phyloP scores from a whole-genome alignment of 2,888 invertebrate species.

The Tromatobia lineatoria region DNA sequence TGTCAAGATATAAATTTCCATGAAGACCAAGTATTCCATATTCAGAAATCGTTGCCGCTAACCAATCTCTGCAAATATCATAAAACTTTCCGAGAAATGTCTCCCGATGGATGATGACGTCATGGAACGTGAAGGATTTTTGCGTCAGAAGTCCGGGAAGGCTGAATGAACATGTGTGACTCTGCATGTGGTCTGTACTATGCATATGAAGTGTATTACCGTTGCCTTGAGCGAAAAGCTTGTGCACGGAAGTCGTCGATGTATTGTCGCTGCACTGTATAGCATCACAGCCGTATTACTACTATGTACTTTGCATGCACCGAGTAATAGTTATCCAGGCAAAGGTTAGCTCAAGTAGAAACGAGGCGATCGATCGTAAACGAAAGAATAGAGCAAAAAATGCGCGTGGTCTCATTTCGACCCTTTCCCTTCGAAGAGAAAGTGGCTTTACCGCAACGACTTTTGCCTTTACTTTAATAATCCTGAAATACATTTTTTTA shows the following conservation, averaged over 20 bases:
- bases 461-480: background rate
- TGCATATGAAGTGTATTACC: conserved; percentile 31
- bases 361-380: conserved; percentile 62
- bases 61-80: background rate
- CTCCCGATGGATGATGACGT: background rate
- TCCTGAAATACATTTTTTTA: too few species aligned
- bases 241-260: conserved; percentile 45
- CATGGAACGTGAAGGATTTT: conserved; percentile 25
- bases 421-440: background rate
- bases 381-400: conserved; percentile 11
- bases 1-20: background rate
- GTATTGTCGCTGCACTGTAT: background rate
- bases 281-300: background rate
- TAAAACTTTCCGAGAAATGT: conserved; percentile 13
- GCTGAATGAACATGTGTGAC: conserved; percentile 22
- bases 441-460: background rate
- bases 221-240: conserved; percentile 52
- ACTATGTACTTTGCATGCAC: background rate
- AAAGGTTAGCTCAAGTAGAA: conserved; percentile 49
- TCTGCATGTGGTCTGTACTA: conserved; percentile 21
- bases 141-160: conserved; percentile 7
- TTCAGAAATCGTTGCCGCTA: background rate
- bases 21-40: background rate
- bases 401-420: background rate
- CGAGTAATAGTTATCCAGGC: conserved; percentile 25